These are phyloP conservation scores for Hermaeophaga mercurialis DNA, from an alignment of 2,888 invertebrate genomes.

Conservation along the genomic window DNA sequence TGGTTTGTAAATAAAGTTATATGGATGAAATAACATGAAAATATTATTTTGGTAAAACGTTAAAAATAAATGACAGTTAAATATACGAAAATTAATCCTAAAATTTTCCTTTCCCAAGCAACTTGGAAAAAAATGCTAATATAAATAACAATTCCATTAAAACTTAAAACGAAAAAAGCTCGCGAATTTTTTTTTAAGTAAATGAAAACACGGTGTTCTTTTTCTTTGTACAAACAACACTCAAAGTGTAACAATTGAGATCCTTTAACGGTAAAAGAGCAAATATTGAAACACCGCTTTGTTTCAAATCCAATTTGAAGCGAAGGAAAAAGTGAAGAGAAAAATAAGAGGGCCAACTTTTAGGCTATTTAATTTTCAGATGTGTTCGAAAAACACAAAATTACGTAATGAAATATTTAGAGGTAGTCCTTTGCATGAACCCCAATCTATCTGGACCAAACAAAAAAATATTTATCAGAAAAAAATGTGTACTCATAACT, in stretches of 20 bases:
- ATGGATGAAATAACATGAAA: too few relatives aligned
- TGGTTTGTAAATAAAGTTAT: too few relatives aligned
- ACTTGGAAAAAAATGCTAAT: neutral
- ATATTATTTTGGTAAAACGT: too few relatives aligned
- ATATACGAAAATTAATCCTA: too few relatives aligned
- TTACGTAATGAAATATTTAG: conserved; percentile 33
- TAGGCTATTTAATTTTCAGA: conserved; percentile 21
- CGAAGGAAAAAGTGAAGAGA: conserved; percentile 18
- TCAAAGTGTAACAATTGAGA: conserved; percentile 5
- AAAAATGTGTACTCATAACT: too few relatives aligned
- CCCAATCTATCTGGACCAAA: too few relatives aligned
- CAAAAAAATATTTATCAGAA: too few relatives aligned
- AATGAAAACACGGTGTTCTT: conserved; percentile 2
- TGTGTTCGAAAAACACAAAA: conserved; percentile 27
- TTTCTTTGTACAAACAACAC: conserved; percentile 17
- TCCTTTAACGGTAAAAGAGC: conserved; percentile 11
- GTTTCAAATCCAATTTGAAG: conserved; percentile 22
- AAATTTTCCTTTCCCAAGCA: neutral
- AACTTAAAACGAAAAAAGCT: too few relatives aligned
- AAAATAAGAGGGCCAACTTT: conserved; percentile 13
- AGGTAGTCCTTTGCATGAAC: conserved; percentile 10
- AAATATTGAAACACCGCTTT: conserved; percentile 25
- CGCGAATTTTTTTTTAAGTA: neutral
- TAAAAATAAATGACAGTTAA: too few relatives aligned
- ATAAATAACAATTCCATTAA: too few relatives aligned